These are phyloP conservation scores for Protobothrops mucrosquamatus DNA, from an alignment of 2,113 vertebrate genomes.

Conservation along the genomic window DNA sequence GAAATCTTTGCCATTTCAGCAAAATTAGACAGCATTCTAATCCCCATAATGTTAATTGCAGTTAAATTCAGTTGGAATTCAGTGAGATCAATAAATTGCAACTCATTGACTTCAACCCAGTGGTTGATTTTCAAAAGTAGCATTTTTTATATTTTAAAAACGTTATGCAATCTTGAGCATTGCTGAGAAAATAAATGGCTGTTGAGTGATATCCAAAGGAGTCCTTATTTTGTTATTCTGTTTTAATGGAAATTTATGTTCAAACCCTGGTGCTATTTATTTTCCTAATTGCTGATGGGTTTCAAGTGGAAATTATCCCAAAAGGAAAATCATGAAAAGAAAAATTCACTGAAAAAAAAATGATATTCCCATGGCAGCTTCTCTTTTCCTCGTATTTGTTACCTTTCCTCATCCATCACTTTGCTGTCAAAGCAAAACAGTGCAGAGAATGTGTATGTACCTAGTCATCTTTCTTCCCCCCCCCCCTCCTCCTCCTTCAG, in stretches of 20 bases:
- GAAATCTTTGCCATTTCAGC: too few species aligned
- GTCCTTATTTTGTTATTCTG: background rate
- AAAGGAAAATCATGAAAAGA: background rate
- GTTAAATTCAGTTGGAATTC: background rate
- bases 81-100: background rate
- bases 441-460: constrained; percentile 22
- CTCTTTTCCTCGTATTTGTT: background rate
- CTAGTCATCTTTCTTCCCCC: background rate
- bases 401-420: background rate
- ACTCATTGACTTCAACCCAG: background rate
- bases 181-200: background rate
- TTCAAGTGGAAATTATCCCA: background rate
- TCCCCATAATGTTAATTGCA: background rate
- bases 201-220: background rate
- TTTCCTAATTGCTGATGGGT: background rate
- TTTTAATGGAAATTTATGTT: background rate
- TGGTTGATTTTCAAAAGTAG: background rate
- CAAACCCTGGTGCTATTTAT: background rate
- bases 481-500: background rate
- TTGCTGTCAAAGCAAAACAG: constrained; percentile 36
- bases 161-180: background rate
- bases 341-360: background rate
- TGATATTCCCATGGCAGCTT: background rate
- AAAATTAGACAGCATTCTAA: background rate
- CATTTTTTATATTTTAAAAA: background rate